Evolutionary conservation across 2,113 vertebrate genomes (phyloP).

Genomic region (Corvus moneduloides): DNA sequence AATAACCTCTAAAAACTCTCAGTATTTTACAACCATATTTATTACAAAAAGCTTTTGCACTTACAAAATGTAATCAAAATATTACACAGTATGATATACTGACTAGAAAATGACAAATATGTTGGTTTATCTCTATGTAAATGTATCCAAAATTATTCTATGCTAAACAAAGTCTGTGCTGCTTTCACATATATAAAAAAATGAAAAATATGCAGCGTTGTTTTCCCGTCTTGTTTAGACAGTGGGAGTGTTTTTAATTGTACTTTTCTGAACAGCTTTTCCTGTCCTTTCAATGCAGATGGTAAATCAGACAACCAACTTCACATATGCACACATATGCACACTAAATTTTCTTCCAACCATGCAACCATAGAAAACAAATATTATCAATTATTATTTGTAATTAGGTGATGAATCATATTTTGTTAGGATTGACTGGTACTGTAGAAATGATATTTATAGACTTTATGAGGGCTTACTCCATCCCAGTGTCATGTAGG

Average conservation of each 20-base stretch:
- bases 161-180: background rate
- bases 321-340: background rate
- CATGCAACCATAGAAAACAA: background rate
- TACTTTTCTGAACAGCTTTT: background rate
- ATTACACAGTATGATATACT: background rate
- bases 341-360: background rate
- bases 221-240: background rate
- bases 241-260: fast-evolving
- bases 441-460: background rate
- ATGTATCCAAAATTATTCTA: background rate
- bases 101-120: background rate
- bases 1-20: background rate
- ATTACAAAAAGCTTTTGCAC: background rate
- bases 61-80: background rate
- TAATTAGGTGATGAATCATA: background rate
- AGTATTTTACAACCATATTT: background rate
- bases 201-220: background rate
- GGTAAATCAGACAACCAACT: background rate
- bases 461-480: background rate
- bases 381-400: background rate
- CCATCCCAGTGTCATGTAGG: background rate
- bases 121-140: background rate
- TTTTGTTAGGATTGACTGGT: background rate
- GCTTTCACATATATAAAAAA: background rate
- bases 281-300: background rate